phyloP scores from a whole-genome alignment of 2,888 invertebrate genomes.

The Cheiracanthium punctorium region DNA sequence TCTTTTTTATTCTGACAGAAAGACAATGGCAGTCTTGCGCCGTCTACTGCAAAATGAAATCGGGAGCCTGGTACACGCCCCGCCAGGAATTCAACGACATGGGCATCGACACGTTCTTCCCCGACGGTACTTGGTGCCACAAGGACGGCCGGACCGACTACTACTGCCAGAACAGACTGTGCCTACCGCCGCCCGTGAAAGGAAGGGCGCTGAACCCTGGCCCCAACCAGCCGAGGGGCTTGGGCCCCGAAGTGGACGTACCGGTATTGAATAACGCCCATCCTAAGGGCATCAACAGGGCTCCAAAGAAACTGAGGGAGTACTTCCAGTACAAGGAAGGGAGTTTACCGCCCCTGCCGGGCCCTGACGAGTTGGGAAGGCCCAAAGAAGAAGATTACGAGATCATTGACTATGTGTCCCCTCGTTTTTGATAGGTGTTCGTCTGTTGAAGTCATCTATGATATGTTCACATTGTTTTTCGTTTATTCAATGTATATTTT shows the following conservation, averaged over 20 bases:
- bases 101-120: constrained; percentile 78
- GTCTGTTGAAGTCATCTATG: neutral
- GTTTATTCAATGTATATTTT: neutral
- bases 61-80: constrained; percentile 85
- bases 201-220: constrained; percentile 37
- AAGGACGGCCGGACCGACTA: constrained; percentile 77
- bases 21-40: constrained; percentile 88
- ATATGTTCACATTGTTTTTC: too few species aligned
- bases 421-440: neutral
- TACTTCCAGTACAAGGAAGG: constrained; percentile 58
- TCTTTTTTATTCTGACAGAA: constrained; percentile 76
- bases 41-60: constrained; percentile 83
- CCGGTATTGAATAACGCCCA: constrained; percentile 57
- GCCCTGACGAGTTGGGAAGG: constrained; percentile 44
- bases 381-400: constrained; percentile 67
- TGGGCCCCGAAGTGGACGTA: constrained; percentile 51
- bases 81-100: constrained; percentile 85
- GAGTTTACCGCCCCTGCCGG: constrained; percentile 25
- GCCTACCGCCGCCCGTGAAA: constrained; percentile 57
- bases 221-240: neutral
- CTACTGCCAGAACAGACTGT: constrained; percentile 60
- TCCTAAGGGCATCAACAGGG: constrained; percentile 46
- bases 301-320: constrained; percentile 48
- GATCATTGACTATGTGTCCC: constrained; percentile 63
- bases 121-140: constrained; percentile 89